Evolutionary conservation across 2,888 invertebrate genomes (phyloP).

Genomic region (Mallateleia sp.): DNA sequence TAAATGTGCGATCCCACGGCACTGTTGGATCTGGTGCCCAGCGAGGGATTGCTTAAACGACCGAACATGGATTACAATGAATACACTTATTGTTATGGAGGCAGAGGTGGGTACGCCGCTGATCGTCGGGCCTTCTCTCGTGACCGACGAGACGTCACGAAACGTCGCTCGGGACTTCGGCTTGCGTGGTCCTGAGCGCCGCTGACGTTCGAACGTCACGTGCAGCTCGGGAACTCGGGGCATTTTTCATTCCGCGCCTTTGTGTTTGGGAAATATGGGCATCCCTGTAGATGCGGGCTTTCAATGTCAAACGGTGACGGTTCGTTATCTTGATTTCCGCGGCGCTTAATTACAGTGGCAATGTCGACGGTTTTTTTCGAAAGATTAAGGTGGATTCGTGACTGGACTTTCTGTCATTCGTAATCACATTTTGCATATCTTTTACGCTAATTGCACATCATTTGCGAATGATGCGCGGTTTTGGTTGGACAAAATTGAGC

Average conservation of each 20-base stretch:
- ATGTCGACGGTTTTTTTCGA: too few species aligned
- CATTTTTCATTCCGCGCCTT: neutral
- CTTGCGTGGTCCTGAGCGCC: neutral
- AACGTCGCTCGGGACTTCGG: neutral
- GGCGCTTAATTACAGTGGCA: constrained; percentile 5
- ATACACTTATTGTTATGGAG: constrained; percentile 89
- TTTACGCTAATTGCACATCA: too few species aligned
- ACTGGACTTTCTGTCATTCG: too few species aligned
- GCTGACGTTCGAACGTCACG: constrained; percentile 31
- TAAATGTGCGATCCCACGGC: constrained; percentile 88
- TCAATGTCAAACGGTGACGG: constrained; percentile 29
- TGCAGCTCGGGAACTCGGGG: constrained; percentile 1
- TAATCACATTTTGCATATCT: too few species aligned
- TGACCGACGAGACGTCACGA: constrained; percentile 7
- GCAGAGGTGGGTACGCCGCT: constrained; percentile 84
- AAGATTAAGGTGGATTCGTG: too few species aligned
- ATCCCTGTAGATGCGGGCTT: constrained; percentile 27
- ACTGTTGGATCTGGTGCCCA: constrained; percentile 87
- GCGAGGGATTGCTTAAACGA: constrained; percentile 88
- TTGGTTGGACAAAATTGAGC: too few species aligned
- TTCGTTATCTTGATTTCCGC: neutral
- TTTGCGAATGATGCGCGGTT: too few species aligned
- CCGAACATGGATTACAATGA: constrained; percentile 89
- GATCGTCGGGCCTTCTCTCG: constrained; percentile 11
- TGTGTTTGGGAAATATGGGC: constrained; percentile 4